Evolutionary conservation across 2,797 vertebrate genomes (phyloP).

Genomic region (Pipistrellus kuhlii): DNA sequence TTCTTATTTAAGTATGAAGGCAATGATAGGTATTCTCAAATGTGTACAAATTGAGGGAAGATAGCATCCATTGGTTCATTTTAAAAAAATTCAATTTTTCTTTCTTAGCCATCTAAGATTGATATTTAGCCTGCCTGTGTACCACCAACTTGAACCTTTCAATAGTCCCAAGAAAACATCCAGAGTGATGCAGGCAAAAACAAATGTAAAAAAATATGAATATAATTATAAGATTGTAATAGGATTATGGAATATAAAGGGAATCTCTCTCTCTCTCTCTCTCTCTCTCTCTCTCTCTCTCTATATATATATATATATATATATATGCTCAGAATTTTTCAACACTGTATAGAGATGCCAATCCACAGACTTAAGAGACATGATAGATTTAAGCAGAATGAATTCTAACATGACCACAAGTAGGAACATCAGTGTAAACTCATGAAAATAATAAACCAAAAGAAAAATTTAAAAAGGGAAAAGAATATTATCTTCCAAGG

Average conservation of each 20-base stretch:
- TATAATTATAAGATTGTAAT: neutral
- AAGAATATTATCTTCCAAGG: neutral
- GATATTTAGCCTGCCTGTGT: too few species aligned
- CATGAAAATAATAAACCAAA: neutral
- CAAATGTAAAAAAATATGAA: neutral
- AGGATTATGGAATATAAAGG: neutral
- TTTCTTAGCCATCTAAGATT: too few species aligned
- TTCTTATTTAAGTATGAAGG: neutral
- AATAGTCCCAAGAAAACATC: neutral
- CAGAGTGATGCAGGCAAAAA: neutral
- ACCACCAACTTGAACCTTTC: too few species aligned
- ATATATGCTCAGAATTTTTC: neutral
- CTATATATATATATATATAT: neutral
- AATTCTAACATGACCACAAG: neutral
- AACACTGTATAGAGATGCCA: neutral
- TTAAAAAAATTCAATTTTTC: too few species aligned
- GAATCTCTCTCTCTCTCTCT: neutral
- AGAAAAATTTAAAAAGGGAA: neutral
- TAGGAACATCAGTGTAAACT: neutral
- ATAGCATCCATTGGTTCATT: neutral
- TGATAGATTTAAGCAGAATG: neutral
- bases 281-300: too few species aligned
- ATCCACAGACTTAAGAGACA: neutral
- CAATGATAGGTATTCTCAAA: neutral
- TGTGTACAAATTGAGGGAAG: neutral